Conservation (phyloP, 2,113 vertebrate species). For the Illadopsis cleaveri region DNA sequence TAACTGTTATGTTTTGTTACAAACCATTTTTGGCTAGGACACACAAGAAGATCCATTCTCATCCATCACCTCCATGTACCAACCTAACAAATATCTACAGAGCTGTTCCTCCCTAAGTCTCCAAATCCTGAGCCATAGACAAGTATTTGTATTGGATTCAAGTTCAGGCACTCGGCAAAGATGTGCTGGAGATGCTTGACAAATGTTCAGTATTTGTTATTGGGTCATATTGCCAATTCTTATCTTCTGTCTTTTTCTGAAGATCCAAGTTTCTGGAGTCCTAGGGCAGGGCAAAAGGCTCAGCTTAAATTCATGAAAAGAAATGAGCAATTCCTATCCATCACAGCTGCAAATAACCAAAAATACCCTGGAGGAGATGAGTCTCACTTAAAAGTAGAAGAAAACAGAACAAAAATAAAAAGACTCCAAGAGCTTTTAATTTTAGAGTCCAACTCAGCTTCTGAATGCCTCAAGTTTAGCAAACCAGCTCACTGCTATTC, state of each 20-base stretch:
- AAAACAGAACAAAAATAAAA: constrained; percentile 41
- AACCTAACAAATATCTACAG: not conserved
- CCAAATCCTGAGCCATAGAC: not conserved
- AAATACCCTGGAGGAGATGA: not conserved
- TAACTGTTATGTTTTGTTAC: not conserved
- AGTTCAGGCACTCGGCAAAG: not conserved
- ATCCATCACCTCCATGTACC: not conserved
- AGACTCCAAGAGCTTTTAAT: constrained; percentile 14
- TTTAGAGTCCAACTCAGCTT: not conserved
- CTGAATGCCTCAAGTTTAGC: not conserved
- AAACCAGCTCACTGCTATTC: not conserved
- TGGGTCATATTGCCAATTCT: not conserved
- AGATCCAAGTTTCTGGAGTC: not conserved
- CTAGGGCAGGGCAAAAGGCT: not conserved
- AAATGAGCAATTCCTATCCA: not conserved
- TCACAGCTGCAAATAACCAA: constrained; percentile 13
- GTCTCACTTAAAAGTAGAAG: not conserved
- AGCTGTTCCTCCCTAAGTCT: not conserved
- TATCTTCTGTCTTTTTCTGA: not conserved
- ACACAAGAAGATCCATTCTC: not conserved
- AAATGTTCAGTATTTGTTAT: not conserved
- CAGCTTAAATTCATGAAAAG: not conserved
- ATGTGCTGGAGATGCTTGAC: not conserved
- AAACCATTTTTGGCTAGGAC: not conserved
- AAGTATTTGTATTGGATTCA: not conserved